Percentiles rank a stretch among this genome's conserved stretches.
Conservation (phyloP, 2,797 vertebrate genomes). For the Petrocephalus sullivani region DNA sequence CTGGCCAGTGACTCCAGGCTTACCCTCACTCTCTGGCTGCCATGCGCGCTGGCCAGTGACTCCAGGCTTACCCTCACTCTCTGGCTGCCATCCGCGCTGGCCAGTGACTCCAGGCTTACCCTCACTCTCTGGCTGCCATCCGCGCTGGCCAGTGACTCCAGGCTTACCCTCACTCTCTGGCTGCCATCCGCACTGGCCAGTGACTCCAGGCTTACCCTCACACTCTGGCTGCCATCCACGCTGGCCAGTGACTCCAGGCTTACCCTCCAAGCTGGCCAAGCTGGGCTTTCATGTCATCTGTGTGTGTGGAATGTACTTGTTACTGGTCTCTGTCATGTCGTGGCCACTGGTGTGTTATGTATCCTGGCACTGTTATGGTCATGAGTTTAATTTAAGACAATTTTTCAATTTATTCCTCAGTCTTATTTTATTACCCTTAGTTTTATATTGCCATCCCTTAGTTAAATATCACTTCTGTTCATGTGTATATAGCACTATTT, state of each 20-base stretch:
- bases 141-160: too few species aligned
- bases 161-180: background rate
- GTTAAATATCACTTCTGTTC: background rate
- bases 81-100: too few species aligned
- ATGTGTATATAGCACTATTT: background rate
- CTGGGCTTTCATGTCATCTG: background rate
- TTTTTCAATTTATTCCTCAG: background rate
- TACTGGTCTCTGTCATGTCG: background rate
- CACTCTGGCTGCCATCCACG: background rate
- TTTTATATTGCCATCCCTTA: background rate
- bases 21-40: too few species aligned
- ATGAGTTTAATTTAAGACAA: background rate
- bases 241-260: too few species aligned
- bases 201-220: background rate
- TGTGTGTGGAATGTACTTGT: background rate
- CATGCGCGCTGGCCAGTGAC: too few species aligned
- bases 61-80: too few species aligned
- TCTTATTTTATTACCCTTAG: background rate
- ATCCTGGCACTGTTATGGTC: background rate
- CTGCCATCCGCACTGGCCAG: background rate
- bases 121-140: too few species aligned
- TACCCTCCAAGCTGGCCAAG: background rate
- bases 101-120: too few species aligned
- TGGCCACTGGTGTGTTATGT: background rate
- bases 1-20: background rate